Conservation (phyloP, 2,888 invertebrate species). For the Acronicta psi region DNA sequence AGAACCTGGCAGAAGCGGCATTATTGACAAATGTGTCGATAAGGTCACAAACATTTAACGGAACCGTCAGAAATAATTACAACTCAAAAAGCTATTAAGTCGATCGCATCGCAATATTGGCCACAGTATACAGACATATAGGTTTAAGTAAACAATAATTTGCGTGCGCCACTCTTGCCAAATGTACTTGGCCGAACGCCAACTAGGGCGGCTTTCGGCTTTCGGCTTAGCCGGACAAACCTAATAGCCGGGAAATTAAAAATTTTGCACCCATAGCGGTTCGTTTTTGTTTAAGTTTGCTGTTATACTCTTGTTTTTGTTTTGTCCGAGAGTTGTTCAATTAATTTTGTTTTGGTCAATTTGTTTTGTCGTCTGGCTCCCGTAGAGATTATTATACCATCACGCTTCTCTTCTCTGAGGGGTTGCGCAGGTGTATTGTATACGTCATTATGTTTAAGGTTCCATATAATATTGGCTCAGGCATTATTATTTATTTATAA, state of each 20-base stretch:
- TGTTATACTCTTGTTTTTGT: conserved; percentile 19
- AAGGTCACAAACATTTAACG: too few relatives aligned
- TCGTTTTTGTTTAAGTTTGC: conserved; percentile 43
- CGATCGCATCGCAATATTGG: conserved; percentile 29
- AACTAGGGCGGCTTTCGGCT: conserved; percentile 59
- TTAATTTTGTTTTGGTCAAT: neutral
- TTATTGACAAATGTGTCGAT: too few relatives aligned
- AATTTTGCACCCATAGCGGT: conserved; percentile 49
- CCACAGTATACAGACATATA: conserved; percentile 29
- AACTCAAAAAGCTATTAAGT: conserved; percentile 38
- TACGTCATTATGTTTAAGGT: too few relatives aligned
- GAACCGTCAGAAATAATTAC: neutral
- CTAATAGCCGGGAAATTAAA: conserved; percentile 66
- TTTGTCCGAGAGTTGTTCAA: conserved; percentile 29
- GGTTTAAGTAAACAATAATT: conserved; percentile 76
- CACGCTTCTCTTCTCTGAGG: too few relatives aligned
- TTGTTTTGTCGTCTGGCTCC: too few relatives aligned
- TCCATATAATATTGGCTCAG: too few relatives aligned
- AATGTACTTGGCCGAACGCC: conserved; percentile 75
- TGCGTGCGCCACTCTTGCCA: conserved; percentile 71
- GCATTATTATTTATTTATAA: too few relatives aligned
- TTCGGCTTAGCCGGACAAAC: conserved; percentile 56
- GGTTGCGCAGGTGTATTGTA: too few relatives aligned
- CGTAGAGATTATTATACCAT: too few relatives aligned
- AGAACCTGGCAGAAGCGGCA: neutral